These are phyloP conservation scores for Spheniscus humboldti DNA, from an alignment of 2,797 vertebrate species.

Conservation along the genomic window DNA sequence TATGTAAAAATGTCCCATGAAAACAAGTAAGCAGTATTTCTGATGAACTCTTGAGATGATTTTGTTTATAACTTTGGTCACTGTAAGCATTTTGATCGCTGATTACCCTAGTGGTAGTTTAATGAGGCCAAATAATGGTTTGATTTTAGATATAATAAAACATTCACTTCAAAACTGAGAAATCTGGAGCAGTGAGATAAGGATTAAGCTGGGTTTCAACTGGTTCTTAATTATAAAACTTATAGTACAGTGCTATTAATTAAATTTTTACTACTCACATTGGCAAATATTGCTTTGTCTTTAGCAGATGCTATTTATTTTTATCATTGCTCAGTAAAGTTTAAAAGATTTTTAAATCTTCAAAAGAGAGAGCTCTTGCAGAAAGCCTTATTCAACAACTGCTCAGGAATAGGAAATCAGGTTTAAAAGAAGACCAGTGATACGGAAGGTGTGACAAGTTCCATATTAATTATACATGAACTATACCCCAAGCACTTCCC, in stretches of 20 bases:
- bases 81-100: neutral
- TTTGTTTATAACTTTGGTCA: neutral
- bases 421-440: neutral
- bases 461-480: neutral
- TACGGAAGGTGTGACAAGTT: neutral
- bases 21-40: neutral
- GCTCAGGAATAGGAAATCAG: neutral
- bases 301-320: neutral
- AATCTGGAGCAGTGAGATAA: neutral
- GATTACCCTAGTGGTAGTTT: neutral
- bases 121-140: neutral
- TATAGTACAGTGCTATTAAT: neutral
- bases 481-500: neutral
- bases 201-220: neutral
- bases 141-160: neutral
- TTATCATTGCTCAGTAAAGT: neutral
- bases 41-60: neutral
- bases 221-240: neutral
- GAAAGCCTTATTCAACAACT: neutral
- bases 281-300: neutral
- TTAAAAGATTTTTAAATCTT: neutral
- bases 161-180: neutral
- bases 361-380: neutral
- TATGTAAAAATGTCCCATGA: neutral
- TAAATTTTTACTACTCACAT: neutral